Percentiles rank a stretch among this genome's conserved stretches.
Conservation (phyloP, 2,888 invertebrate species). For the Lasioglossum marginatum region DNA sequence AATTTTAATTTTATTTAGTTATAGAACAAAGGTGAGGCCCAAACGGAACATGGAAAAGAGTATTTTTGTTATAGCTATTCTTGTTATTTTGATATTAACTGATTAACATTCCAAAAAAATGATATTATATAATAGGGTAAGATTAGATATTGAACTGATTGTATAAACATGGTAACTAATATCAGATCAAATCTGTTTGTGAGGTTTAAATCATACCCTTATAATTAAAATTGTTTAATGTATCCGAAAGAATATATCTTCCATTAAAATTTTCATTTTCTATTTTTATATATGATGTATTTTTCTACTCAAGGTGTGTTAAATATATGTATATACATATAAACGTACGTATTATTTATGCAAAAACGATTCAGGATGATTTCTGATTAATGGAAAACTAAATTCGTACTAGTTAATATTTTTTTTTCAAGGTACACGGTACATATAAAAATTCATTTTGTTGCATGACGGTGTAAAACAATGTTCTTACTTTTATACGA, state of each 20-base stretch:
- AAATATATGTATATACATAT: conserved; percentile 13
- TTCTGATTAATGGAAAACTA: not conserved
- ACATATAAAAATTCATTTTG: conserved; percentile 35
- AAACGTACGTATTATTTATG: conserved; percentile 6
- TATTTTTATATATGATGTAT: conserved; percentile 55
- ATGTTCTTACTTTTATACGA: conserved; percentile 39
- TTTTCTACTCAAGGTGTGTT: conserved; percentile 39
- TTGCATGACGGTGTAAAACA: conserved; percentile 36
- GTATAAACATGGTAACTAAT: conserved; percentile 40
- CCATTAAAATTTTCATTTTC: conserved; percentile 43
- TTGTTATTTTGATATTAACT: conserved; percentile 30
- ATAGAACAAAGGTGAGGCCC: conserved; percentile 14
- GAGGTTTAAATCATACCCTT: conserved; percentile 25
- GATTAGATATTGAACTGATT: conserved; percentile 45
- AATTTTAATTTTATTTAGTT: conserved; percentile 48
- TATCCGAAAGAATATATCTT: conserved; percentile 43
- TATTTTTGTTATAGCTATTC: conserved; percentile 36
- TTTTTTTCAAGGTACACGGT: conserved; percentile 5
- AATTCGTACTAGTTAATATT: conserved; percentile 2
- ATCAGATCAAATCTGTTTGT: conserved; percentile 27
- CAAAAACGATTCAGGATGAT: not conserved
- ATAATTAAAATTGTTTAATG: conserved; percentile 29
- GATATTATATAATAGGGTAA: conserved; percentile 35
- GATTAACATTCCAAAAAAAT: conserved; percentile 36
- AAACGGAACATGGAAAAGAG: conserved; percentile 28